Conservation (phyloP, 2,797 vertebrate species). For the Triplophysa yarkandensis region DNA sequence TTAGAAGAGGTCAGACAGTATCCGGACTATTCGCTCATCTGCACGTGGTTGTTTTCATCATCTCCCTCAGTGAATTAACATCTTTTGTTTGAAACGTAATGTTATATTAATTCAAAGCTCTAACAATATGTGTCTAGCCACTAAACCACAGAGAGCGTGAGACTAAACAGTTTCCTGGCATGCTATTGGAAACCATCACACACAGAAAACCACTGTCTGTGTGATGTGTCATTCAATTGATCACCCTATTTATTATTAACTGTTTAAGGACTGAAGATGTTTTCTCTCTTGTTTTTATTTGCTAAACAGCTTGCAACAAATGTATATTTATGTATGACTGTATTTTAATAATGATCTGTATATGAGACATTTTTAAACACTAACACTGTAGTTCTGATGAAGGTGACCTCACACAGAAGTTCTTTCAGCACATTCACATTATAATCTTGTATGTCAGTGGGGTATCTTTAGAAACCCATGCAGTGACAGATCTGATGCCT, state of each 20-base stretch:
- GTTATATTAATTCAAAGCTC: not conserved
- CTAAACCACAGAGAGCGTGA: not conserved
- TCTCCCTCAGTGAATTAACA: not conserved
- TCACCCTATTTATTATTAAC: no score
- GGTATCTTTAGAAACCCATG: no score
- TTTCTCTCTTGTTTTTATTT: no score
- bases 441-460: no score
- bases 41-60: not conserved
- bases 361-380: not conserved
- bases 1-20: not conserved
- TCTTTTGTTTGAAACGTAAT: not conserved
- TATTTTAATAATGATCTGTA: not conserved
- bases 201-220: no score
- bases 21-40: not conserved
- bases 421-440: not conserved
- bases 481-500: not conserved
- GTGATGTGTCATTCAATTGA: no score
- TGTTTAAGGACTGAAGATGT: no score
- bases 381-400: not conserved
- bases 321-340: not conserved
- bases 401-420: conserved; percentile 3
- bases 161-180: not conserved
- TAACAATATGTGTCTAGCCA: not conserved
- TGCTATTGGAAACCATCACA: no score
- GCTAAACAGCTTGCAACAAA: not conserved